Evolutionary conservation across 1,140 invertebrate species (phyloP), one percentile per base, ranked within the genome.

Genomic region (Drosophila murphyi): DNA sequence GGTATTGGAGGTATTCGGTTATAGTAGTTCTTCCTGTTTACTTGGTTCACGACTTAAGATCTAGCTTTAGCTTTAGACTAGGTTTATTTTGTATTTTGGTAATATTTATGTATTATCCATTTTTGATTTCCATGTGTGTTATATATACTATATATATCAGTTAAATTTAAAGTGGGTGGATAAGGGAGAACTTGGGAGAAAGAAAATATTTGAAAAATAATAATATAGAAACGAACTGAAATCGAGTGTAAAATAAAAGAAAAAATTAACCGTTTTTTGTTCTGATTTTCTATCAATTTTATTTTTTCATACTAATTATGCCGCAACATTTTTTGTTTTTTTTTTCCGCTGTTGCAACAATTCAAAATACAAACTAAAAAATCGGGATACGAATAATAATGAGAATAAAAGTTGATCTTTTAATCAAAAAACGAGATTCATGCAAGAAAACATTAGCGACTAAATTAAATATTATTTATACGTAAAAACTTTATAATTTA

Each of bases 1-100:
- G 86, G 86, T 89, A 86, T 89, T 90, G 78, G 86, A 89, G 86
- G 86, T 89, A 89, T 90, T 90, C 79, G 86, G 86, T 89, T 89
- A 90, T 89, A 89, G 86, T 83, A 89, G 51, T 90, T 89, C 73
- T 90, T 90, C 86, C 86, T 89, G 86, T 89, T 86, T 85, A 80
- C 72, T 89, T 89, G 81, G 85, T 89, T 89, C 85, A 85, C 70
- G 56, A 51, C 67, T 76, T 75, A 71, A 20, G 45, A 57, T 59
- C 55, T 62, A 61, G 61, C 32, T 35, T 51, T 56, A 62, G n/a
- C 32, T 35, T 51, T 56, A 62, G n/a, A 37, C 47, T 65, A 65
- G 60, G 10, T 60, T 41, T 37, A 4, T 60, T 47, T 20, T 20
- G 20, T 20, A 20, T 20, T 20, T 20, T 20, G 20, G 20, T 20